phyloP scores from a whole-genome alignment of 92 coral and sea anemone species.

The Bergia sp. region DNA sequence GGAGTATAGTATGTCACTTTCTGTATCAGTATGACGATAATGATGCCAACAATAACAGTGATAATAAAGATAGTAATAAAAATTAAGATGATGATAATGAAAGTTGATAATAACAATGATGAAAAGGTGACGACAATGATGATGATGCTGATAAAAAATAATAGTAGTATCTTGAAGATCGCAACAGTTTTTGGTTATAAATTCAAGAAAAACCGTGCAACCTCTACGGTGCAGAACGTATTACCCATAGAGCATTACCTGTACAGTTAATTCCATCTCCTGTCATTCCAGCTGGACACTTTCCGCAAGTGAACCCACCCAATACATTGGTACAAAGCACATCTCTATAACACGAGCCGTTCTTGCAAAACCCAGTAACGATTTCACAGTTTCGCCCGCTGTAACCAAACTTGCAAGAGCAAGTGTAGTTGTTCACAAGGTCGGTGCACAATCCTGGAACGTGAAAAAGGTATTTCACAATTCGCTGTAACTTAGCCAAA shows the following conservation, averaged over 20 bases:
- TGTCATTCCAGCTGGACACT: not conserved
- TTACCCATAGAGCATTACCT: not conserved
- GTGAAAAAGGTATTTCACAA: not conserved
- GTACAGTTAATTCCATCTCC: slow-evolving; percentile 29
- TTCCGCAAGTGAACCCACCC: slow-evolving; percentile 9
- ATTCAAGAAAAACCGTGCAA: too few relatives aligned
- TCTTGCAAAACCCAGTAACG: not conserved
- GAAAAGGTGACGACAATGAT: too few relatives aligned
- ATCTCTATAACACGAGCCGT: not conserved
- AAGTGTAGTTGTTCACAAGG: not conserved
- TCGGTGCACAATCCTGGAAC: slow-evolving; percentile 10
- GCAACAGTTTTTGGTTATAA: too few relatives aligned
- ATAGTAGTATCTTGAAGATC: too few relatives aligned
- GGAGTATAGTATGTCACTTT: too few relatives aligned
- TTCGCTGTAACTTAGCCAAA: not conserved
- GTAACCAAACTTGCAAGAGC: not conserved
- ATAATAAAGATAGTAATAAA: too few relatives aligned
- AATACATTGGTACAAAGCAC: not conserved
- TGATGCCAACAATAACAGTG: too few relatives aligned
- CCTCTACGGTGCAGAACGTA: too few relatives aligned
- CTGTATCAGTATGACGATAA: too few relatives aligned
- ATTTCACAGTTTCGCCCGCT: slow-evolving; percentile 6
- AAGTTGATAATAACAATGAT: too few relatives aligned
- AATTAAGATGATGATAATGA: too few relatives aligned
- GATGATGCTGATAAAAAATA: too few relatives aligned